A percentile compares a stretch with the other conserved stretches of the same genome.
Evolutionary conservation across 2,113 vertebrate species (phyloP).

Genomic region (Percopsis transmontana): DNA sequence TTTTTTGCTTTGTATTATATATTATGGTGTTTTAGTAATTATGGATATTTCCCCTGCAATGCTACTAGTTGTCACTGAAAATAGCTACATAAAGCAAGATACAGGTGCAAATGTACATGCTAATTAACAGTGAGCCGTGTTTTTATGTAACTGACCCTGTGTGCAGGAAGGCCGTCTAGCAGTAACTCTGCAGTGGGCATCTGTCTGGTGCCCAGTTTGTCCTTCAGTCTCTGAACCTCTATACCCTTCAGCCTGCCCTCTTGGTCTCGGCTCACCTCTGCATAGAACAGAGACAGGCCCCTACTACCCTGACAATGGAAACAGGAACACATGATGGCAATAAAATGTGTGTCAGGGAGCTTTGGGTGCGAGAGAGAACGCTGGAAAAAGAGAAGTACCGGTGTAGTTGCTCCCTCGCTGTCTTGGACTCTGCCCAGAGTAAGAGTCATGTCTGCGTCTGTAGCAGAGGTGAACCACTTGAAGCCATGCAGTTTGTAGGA

Average conservation of each 20-base stretch:
- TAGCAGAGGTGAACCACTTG: constrained; percentile 89
- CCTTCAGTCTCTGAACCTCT: constrained; percentile 85
- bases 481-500: constrained; percentile 82
- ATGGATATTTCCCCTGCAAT: background rate
- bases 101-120: background rate
- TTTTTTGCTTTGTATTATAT: background rate
- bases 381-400: constrained; percentile 49
- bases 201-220: constrained; percentile 86
- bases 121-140: background rate
- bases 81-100: background rate
- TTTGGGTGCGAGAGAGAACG: background rate
- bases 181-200: constrained; percentile 88
- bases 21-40: no score
- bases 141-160: constrained; percentile 67
- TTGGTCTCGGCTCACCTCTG: constrained; percentile 74
- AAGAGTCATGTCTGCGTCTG: constrained; percentile 84
- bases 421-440: constrained; percentile 82
- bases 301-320: constrained; percentile 74
- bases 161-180: constrained; percentile 79
- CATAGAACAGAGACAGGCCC: constrained; percentile 86
- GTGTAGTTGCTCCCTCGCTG: constrained; percentile 67
- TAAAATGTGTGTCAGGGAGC: background rate
- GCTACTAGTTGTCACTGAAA: background rate
- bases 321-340: background rate
- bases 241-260: constrained; percentile 79